Conservation (phyloP, 1,140 invertebrate species). For the Brachionus sp. region DNA sequence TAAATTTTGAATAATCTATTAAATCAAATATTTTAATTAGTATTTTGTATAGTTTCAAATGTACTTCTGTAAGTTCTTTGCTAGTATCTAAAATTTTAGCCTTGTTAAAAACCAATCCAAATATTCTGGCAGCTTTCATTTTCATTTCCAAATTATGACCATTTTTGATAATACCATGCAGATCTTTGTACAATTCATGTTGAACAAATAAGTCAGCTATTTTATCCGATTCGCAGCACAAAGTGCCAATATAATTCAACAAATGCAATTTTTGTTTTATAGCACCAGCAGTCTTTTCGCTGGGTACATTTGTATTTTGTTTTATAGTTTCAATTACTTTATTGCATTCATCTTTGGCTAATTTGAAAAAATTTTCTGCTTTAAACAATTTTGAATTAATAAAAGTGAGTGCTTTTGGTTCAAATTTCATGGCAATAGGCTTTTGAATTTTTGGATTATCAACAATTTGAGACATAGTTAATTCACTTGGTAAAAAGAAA, state of each 20-base stretch:
- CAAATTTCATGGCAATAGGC: slow-evolving; percentile 53
- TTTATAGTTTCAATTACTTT: slow-evolving; percentile 53
- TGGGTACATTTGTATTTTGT: slow-evolving; percentile 47
- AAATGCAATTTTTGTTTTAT: slow-evolving; percentile 51
- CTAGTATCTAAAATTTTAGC: background rate
- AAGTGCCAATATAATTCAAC: slow-evolving; percentile 53
- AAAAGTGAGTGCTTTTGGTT: slow-evolving; percentile 54
- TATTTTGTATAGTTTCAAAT: background rate
- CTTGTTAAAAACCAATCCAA: slow-evolving; percentile 28
- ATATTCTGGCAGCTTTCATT: slow-evolving; percentile 32
- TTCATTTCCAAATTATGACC: slow-evolving; percentile 39
- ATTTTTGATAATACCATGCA: slow-evolving; percentile 21
- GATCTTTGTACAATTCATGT: slow-evolving; percentile 8
- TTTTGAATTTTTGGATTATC: slow-evolving; percentile 54
- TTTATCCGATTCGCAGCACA: slow-evolving; percentile 46
- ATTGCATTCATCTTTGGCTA: slow-evolving; percentile 53
- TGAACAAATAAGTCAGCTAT: slow-evolving; percentile 21
- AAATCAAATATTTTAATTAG: background rate
- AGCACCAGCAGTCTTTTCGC: slow-evolving; percentile 4
- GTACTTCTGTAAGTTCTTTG: slow-evolving; percentile 19
- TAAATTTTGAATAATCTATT: slow-evolving; percentile 46
- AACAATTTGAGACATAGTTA: slow-evolving; percentile 21
- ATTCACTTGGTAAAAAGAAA: slow-evolving; percentile 34
- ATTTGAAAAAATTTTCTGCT: slow-evolving; percentile 52
- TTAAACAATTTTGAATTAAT: slow-evolving; percentile 7